Base-by-base conservation (phyloP, 2,888 invertebrate species). In the Hydropsyche betteni region DNA sequence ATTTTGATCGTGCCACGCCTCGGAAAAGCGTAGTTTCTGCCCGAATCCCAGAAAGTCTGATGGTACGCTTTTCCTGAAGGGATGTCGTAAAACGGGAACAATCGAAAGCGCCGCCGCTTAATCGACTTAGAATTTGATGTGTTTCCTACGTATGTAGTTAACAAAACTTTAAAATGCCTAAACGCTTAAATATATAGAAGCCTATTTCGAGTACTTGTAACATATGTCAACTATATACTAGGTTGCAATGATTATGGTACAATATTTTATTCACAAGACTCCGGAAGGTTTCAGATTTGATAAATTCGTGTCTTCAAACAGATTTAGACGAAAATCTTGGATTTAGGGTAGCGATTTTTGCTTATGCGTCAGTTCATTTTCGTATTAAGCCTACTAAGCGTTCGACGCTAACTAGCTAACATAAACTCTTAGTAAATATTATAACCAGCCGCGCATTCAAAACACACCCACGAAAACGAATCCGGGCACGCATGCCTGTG, bases 1-100 rank as follows among this genome's bases (percentile, higher is more conserved):
- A 76, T 76, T 76, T 76, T 76, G 75, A 76, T 74, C 71, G 74
- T 74, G 74, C 71, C 34, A 44, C 38, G 74, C 74, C 64, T 64
- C 38, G 73, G 73, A 73, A 44, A 73, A 73, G 73, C 70, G 14
- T 70, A 70, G 70, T 24, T 70, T 51, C 70, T 34, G 34, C 68
- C 70, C 33, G 12, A n/a, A 52, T 70, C 70, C 16, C 24, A 44
- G 44, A 44, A 44, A 44, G 16, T 58, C 33, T 33, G 53, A 51
- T 52, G 24, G 51, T 69, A 69, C 69, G 51, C 70, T 58, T 58
- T 58, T 24, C 58, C 44, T 44, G 44, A 44, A 44, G 44, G 58
- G 58, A 58, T 58, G 64, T 64, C 64, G 64, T 64, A 36, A 64
- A 64, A 55, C 55, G 55, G 16, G 12, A 24, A 64, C 64, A 64